Conservation (phyloP, 2,113 vertebrate species). For the Podarcis cretensis region DNA sequence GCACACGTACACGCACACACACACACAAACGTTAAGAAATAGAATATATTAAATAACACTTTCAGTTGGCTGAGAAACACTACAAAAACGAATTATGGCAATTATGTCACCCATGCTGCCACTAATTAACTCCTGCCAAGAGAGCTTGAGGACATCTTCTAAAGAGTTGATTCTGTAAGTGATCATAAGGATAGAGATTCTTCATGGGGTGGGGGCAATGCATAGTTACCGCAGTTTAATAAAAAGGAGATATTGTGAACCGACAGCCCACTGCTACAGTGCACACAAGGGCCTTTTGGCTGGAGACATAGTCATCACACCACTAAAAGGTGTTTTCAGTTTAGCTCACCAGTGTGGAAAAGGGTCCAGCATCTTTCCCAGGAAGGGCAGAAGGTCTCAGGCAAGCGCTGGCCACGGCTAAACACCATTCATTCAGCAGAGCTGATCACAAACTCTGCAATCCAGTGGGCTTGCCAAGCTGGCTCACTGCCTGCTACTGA, state of each 20-base stretch:
- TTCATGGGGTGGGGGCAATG: neutral
- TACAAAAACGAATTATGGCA: neutral
- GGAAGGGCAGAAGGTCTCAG: constrained; percentile 2
- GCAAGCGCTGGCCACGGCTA: constrained; percentile 2
- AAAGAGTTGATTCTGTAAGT: neutral
- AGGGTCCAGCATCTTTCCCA: neutral
- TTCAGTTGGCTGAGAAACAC: neutral
- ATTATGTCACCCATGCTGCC: neutral
- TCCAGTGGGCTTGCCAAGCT: constrained; percentile 3
- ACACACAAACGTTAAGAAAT: neutral
- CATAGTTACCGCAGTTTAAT: neutral
- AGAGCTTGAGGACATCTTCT: neutral
- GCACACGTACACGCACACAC: too few relatives aligned
- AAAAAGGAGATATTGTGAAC: neutral
- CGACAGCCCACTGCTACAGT: neutral
- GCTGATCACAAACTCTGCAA: constrained; percentile 15
- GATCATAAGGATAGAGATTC: neutral
- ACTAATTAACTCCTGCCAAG: neutral
- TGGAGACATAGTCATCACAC: neutral
- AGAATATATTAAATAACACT: neutral
- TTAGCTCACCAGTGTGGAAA: neutral
- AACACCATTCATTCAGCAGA: constrained; percentile 17
- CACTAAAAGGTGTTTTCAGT: neutral
- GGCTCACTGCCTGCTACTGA: constrained; percentile 10
- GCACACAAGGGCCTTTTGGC: neutral